Evolutionary conservation across 2,797 vertebrate species (phyloP).

Genomic region (Eupleurogrammus muticus): DNA sequence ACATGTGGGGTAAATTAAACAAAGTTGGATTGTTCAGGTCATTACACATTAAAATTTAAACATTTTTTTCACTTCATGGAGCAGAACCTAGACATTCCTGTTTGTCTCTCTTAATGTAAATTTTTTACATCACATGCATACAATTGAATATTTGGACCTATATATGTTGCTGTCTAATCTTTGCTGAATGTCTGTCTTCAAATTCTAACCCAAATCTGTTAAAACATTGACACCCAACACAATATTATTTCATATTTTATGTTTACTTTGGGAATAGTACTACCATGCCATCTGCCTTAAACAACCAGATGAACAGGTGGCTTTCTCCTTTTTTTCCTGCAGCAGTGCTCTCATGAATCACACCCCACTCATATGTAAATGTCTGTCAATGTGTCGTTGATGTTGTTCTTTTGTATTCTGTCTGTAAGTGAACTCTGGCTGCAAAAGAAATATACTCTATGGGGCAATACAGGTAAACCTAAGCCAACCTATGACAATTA

Average conservation of each 20-base stretch:
- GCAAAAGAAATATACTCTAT: conserved; percentile 2
- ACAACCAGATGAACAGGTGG: conserved; percentile 58
- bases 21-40: not conserved
- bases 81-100: not conserved
- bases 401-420: no score
- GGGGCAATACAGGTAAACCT: not conserved
- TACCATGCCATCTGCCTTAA: conserved; percentile 59
- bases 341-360: conserved; percentile 45
- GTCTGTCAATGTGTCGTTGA: no score
- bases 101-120: not conserved
- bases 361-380: conserved; percentile 50
- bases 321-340: conserved; percentile 21
- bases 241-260: conserved; percentile 21
- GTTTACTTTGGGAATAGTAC: conserved; percentile 31
- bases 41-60: not conserved
- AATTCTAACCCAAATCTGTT: conserved; percentile 21
- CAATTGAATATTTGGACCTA: not conserved
- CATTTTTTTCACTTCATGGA: not conserved
- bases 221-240: conserved; percentile 7
- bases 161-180: not conserved
- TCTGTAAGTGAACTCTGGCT: no score
- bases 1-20: not conserved
- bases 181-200: not conserved
- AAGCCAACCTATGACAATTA: conserved; percentile 48
- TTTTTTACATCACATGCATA: not conserved